These are phyloP conservation scores for Heloderma charlesbogerti DNA, from an alignment of 2,113 vertebrate genomes.

Conservation along the genomic window DNA sequence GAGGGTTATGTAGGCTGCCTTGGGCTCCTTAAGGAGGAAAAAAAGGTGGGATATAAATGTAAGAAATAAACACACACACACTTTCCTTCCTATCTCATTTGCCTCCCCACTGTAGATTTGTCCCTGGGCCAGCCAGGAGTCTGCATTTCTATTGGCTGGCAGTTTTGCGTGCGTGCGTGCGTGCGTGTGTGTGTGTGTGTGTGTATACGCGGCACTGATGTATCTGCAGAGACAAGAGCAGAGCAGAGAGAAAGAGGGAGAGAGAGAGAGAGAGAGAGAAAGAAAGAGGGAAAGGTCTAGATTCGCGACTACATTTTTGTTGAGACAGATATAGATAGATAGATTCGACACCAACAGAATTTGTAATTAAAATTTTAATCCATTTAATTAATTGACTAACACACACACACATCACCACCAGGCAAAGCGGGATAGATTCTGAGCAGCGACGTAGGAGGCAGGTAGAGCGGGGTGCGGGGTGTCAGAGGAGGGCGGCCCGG, in stretches of 20 bases:
- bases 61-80: not conserved
- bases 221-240: not conserved
- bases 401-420: not conserved
- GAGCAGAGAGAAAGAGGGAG: not conserved
- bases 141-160: slow-evolving; percentile 22
- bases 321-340: too few relatives aligned
- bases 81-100: not conserved
- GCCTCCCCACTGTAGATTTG: not conserved
- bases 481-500: not conserved
- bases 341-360: too few relatives aligned
- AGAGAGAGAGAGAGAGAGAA: too few relatives aligned
- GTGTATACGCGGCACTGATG: not conserved
- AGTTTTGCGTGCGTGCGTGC: not conserved
- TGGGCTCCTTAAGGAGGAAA: too few relatives aligned
- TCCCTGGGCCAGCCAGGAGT: not conserved
- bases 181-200: not conserved
- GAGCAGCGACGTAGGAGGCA: not conserved
- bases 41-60: too few relatives aligned
- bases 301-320: not conserved
- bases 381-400: too few relatives aligned
- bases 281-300: not conserved
- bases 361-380: too few relatives aligned
- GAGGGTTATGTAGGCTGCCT: too few relatives aligned
- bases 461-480: not conserved
- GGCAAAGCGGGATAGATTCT: not conserved